phyloP scores from a whole-genome alignment of 2,113 vertebrate species.

The Saccopteryx bilineata region DNA sequence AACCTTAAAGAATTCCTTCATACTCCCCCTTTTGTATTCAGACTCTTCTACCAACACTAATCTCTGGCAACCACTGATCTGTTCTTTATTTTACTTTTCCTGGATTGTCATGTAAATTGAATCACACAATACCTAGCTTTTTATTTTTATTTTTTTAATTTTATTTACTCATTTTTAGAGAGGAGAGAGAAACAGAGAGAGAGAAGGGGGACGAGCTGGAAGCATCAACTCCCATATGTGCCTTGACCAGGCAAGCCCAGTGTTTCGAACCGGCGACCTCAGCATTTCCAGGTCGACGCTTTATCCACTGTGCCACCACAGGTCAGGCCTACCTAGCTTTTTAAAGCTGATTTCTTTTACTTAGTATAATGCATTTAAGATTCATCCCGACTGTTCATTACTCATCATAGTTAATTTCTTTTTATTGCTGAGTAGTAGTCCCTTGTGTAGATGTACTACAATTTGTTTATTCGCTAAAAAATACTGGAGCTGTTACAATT shows the following conservation, averaged over 20 bases:
- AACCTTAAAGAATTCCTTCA: background rate
- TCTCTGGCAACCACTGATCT: background rate
- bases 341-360: background rate
- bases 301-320: too few species aligned
- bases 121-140: background rate
- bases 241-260: too few species aligned
- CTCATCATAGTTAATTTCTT: background rate
- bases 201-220: too few species aligned
- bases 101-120: background rate
- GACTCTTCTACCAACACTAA: background rate
- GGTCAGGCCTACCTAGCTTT: background rate
- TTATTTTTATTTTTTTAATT: too few species aligned
- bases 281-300: too few species aligned
- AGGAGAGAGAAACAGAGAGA: too few species aligned
- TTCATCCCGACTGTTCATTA: background rate
- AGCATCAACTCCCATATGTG: too few species aligned
- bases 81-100: background rate
- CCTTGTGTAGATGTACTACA: background rate
- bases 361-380: background rate
- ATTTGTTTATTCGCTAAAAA: background rate
- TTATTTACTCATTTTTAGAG: too few species aligned
- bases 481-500: background rate
- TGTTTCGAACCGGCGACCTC: too few species aligned
- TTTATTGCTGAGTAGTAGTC: background rate
- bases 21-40: background rate